Evolutionary conservation across 2,888 invertebrate genomes (phyloP).

Genomic region (Patella depressa): DNA sequence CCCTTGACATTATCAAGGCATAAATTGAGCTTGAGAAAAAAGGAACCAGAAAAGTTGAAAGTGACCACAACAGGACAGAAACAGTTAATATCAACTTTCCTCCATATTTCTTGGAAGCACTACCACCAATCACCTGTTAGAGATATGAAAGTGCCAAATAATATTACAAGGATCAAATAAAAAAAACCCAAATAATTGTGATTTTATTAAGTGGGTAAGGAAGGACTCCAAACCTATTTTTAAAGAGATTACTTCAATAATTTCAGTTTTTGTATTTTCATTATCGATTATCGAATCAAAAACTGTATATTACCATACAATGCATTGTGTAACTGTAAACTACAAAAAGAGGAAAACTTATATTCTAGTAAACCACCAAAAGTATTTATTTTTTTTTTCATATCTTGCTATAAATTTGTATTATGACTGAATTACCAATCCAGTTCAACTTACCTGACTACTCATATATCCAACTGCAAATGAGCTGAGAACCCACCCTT

Average conservation of each 20-base stretch:
- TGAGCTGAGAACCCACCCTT: conserved; percentile 83
- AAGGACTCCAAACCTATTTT: neutral
- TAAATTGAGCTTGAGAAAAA: conserved; percentile 77
- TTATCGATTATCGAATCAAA: too few relatives aligned
- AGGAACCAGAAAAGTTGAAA: conserved; percentile 81
- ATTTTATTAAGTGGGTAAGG: too few relatives aligned
- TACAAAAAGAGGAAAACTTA: too few relatives aligned
- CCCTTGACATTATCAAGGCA: conserved; percentile 78
- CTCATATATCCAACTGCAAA: conserved; percentile 84
- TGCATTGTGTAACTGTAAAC: too few relatives aligned
- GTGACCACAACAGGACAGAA: conserved; percentile 82
- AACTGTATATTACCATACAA: too few relatives aligned
- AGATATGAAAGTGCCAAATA: conserved; percentile 1
- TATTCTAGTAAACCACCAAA: too few relatives aligned
- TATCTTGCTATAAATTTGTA: too few relatives aligned
- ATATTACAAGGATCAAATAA: neutral
- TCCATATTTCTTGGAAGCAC: conserved; percentile 79
- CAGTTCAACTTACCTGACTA: conserved; percentile 76
- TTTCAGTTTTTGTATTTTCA: too few relatives aligned
- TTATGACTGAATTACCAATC: too few relatives aligned
- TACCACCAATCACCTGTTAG: conserved; percentile 77
- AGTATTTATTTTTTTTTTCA: too few relatives aligned
- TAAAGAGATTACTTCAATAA: neutral
- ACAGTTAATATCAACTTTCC: conserved; percentile 79
- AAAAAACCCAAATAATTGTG: too few relatives aligned